phyloP scores from a whole-genome alignment of 2,797 vertebrate genomes.

The Chrysocyon brachyurus region DNA sequence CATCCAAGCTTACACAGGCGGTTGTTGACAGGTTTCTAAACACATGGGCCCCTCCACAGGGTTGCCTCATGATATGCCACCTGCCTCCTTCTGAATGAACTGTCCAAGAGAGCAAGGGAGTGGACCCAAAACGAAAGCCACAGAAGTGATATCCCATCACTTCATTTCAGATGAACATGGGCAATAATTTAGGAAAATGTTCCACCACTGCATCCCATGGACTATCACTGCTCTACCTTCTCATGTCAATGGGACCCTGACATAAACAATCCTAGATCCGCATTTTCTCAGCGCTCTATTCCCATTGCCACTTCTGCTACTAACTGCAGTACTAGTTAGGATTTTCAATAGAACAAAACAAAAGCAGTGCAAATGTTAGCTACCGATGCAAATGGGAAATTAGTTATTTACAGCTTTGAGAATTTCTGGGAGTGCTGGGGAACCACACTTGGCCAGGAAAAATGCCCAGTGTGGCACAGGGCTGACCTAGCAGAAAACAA shows the following conservation, averaged over 20 bases:
- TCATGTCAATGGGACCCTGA: no score
- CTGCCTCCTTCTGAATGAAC: neutral
- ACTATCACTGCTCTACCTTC: neutral
- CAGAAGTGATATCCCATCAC: neutral
- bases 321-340: neutral
- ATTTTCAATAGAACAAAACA: neutral
- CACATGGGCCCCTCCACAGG: no score
- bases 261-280: neutral
- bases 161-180: neutral
- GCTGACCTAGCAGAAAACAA: neutral
- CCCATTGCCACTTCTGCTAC: neutral
- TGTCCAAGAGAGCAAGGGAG: neutral
- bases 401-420: neutral
- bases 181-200: neutral
- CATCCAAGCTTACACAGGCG: neutral
- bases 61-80: neutral
- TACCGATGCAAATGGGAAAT: neutral
- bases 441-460: neutral
- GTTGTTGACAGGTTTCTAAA: neutral
- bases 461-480: accelerated
- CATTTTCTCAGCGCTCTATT: neutral
- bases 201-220: neutral
- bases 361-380: neutral
- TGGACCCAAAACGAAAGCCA: neutral
- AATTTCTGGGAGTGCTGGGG: neutral